Base-by-base conservation (phyloP, 37 sponge, comb jelly and placozoan genomes). In the Spongilla lacustris region DNA sequence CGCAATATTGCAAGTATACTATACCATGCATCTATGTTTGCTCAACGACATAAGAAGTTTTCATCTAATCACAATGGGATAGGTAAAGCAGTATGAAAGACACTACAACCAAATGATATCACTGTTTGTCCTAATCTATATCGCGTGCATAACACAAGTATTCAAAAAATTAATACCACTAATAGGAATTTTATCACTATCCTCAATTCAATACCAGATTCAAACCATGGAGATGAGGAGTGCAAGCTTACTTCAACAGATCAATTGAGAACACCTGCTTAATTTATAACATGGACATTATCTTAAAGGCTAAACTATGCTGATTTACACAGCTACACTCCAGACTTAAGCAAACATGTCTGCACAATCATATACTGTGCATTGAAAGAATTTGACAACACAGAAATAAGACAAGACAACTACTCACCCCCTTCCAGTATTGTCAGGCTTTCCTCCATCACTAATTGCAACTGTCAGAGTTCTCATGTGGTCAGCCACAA, bases 401-500 rank as follows among this genome's bases (percentile, higher is more conserved):
- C 9, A 26, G 23, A 58, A 2, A 67, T 14, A 10, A 58, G 19
- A 58, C 12, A 14, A 1, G 14, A 58, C 58, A 3, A 17, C 58
- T 68, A 79, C 96, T 83, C 38, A 94, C 96, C 98, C 98, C 79
- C 97, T 84, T 38, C 96, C 98, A 67, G 93, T 88, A 48, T 27
- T 77, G 77, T 97, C 95, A 0, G 99, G 99, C 68, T 86, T 89
- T 12, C 99, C 99, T 77, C 99, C 99, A 89, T 99, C 99, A 71
- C 93, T 85, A 4, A 99, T 95, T 14, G 99, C 96, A 50, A 99
- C 72, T 23, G 96, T 94, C 38, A 99, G 85, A 6, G 99, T 99
- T 35, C 99, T 83, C 27, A 95, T 94, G 68, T 99, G 99, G 48
- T 99, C 99, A 26, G 99, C 99, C 23, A 99, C 87, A 25, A 99